Evolutionary conservation across 2,888 invertebrate species (phyloP).

Genomic region (Scaptodrosophila latifasciaeformis): DNA sequence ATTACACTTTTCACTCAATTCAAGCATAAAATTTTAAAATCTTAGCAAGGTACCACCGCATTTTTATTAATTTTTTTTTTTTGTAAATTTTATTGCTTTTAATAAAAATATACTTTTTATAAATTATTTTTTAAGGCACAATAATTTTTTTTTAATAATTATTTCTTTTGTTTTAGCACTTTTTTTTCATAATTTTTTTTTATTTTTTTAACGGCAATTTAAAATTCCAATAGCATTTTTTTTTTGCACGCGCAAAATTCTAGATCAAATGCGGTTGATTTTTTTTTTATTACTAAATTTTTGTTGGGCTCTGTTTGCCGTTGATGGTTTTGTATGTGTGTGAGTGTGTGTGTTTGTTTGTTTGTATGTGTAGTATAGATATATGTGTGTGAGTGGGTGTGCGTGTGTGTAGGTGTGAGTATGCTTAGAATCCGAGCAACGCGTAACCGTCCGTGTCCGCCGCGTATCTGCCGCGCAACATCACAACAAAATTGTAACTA

Average conservation of each 20-base stretch:
- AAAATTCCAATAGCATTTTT: too few species aligned
- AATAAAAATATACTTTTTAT: slow-evolving; percentile 12
- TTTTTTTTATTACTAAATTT: neutral
- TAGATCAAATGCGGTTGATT: slow-evolving; percentile 34
- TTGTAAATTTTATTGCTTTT: slow-evolving; percentile 17
- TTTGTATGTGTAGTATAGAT: slow-evolving; percentile 4
- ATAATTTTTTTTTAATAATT: slow-evolving; percentile 22
- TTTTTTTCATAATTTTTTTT: slow-evolving; percentile 12
- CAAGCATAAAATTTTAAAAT: slow-evolving; percentile 41
- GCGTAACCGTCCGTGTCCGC: slow-evolving; percentile 67
- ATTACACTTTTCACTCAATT: slow-evolving; percentile 19
- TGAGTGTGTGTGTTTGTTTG: slow-evolving; percentile 13
- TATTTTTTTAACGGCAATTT: too few species aligned
- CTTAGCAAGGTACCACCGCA: slow-evolving; percentile 48
- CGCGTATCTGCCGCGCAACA: slow-evolving; percentile 74
- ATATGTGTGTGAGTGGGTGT: slow-evolving; percentile 9
- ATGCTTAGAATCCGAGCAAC: slow-evolving; percentile 66
- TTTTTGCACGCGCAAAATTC: slow-evolving; percentile 34
- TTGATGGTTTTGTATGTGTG: neutral
- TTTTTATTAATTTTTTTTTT: too few species aligned
- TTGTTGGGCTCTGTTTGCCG: neutral
- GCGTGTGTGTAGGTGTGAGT: slow-evolving; percentile 25
- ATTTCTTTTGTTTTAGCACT: slow-evolving; percentile 5
- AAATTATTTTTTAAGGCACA: slow-evolving; percentile 36
- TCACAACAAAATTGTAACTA: slow-evolving; percentile 75